Conservation (phyloP, 2,888 invertebrate species). For the Dicranocentrus wangi region DNA sequence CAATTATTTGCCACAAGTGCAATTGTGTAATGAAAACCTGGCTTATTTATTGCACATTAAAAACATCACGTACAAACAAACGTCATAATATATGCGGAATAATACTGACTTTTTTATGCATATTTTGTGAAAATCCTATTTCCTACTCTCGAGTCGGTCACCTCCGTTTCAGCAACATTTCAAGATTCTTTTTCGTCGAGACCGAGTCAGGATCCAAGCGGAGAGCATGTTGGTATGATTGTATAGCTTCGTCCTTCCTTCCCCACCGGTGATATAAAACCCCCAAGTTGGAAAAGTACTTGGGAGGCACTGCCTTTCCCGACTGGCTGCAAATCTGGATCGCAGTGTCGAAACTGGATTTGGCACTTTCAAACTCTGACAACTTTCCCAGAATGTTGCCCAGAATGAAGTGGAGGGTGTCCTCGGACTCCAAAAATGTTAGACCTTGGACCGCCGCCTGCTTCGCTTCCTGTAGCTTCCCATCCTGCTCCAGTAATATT, state of each 20-base stretch:
- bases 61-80: too few relatives aligned
- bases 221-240: constrained; percentile 85
- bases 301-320: constrained; percentile 78
- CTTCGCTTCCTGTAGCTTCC: constrained; percentile 83
- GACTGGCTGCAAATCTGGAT: constrained; percentile 78
- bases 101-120: too few relatives aligned
- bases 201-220: constrained; percentile 82
- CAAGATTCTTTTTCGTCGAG: constrained; percentile 83
- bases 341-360: constrained; percentile 85
- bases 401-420: constrained; percentile 87
- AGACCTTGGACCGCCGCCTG: constrained; percentile 83
- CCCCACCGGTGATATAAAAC: constrained; percentile 96
- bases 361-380: constrained; percentile 85
- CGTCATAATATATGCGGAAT: too few relatives aligned
- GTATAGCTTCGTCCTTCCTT: constrained; percentile 82
- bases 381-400: constrained; percentile 92
- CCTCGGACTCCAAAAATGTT: constrained; percentile 82
- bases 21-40: too few relatives aligned
- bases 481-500: constrained; percentile 86
- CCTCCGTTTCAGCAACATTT: constrained; percentile 27
- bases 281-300: constrained; percentile 91
- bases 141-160: too few relatives aligned
- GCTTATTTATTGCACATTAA: too few relatives aligned
- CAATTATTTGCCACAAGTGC: too few relatives aligned
- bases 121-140: too few relatives aligned